Conservation (phyloP, 2,113 vertebrate species). For the Aepyceros melampus region DNA sequence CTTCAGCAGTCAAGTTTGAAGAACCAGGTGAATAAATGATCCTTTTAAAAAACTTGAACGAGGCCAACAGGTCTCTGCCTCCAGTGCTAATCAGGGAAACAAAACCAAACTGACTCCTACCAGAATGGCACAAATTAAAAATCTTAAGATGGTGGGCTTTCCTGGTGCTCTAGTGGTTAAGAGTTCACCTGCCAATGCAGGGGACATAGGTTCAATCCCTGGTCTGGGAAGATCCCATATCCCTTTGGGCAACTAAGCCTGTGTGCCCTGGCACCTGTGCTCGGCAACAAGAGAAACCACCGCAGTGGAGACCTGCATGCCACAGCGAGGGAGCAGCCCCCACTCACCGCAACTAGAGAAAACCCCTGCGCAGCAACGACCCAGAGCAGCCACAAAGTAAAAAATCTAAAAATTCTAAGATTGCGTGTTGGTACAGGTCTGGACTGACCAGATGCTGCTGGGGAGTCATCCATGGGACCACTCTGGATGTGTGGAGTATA, state of each 20-base stretch:
- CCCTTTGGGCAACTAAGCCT: background rate
- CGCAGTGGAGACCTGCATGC: fast-evolving
- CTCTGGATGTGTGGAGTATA: background rate
- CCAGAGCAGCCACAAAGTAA: background rate
- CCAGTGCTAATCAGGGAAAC: background rate
- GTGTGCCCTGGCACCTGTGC: background rate
- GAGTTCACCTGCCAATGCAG: background rate
- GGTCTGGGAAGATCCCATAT: background rate
- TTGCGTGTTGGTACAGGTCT: fast-evolving
- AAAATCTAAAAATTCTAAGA: background rate
- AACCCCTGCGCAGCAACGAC: background rate
- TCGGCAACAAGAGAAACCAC: background rate
- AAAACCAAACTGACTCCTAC: background rate
- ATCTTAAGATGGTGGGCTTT: background rate
- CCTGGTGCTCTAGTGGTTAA: background rate
- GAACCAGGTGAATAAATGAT: background rate
- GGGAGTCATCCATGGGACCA: background rate
- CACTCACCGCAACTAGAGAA: background rate
- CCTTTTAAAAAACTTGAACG: background rate
- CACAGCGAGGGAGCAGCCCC: background rate
- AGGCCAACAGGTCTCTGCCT: background rate
- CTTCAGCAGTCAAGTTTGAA: background rate
- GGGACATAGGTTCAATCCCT: background rate
- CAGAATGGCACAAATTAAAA: background rate
- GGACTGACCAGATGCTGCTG: background rate